Evolutionary conservation across 2,888 invertebrate species (phyloP).

Genomic region (Apodemia duryi): DNA sequence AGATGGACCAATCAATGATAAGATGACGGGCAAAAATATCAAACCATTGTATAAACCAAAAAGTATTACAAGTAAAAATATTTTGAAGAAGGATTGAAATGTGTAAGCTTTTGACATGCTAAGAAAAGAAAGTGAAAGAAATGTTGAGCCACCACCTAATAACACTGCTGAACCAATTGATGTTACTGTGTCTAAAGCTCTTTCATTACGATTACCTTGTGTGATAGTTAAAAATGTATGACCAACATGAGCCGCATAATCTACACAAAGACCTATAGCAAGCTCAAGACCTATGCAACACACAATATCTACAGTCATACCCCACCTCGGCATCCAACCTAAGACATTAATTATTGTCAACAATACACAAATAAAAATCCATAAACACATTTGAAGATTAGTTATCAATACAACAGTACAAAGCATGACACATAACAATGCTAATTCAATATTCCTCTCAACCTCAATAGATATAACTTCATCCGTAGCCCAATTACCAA

Average conservation of each 20-base stretch:
- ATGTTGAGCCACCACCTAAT: constrained; percentile 87
- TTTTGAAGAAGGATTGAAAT: constrained; percentile 86
- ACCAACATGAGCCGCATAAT: constrained; percentile 90
- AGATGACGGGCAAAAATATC: constrained; percentile 85
- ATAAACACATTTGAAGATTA: constrained; percentile 86
- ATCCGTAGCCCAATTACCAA: constrained; percentile 88
- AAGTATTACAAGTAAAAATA: constrained; percentile 86
- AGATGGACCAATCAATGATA: constrained; percentile 85
- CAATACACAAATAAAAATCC: constrained; percentile 87
- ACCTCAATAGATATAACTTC: constrained; percentile 88
- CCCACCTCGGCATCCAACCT: constrained; percentile 90
- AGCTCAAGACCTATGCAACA: constrained; percentile 89
- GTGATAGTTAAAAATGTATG: constrained; percentile 86
- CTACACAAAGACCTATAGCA: constrained; percentile 90
- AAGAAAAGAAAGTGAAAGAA: constrained; percentile 85
- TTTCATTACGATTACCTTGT: constrained; percentile 72
- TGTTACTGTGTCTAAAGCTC: constrained; percentile 82
- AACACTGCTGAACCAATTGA: constrained; percentile 88
- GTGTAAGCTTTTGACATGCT: constrained; percentile 86
- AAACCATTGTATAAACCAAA: constrained; percentile 90
- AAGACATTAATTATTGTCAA: constrained; percentile 86
- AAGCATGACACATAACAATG: constrained; percentile 88
- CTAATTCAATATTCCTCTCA: constrained; percentile 86
- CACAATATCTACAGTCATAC: constrained; percentile 88
- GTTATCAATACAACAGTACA: constrained; percentile 87